phyloP scores from a whole-genome alignment of 2,797 vertebrate genomes.

The Ctenopoma multispine region DNA sequence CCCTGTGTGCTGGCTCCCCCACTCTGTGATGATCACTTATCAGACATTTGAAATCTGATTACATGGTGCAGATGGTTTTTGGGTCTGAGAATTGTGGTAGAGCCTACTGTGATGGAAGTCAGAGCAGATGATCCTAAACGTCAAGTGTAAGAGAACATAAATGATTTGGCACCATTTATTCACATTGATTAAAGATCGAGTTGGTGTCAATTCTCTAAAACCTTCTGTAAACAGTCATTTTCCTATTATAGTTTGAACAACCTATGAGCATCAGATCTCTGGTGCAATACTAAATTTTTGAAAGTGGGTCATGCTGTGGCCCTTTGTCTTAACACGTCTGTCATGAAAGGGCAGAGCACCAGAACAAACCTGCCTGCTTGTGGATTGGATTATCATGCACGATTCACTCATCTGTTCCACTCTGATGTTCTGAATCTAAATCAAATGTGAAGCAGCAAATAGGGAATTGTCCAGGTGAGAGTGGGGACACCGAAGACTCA shows the following conservation, averaged over 20 bases:
- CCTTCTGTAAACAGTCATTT: too few relatives aligned
- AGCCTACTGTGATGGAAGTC: neutral
- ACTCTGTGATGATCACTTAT: slow-evolving; percentile 70
- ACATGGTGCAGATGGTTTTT: slow-evolving; percentile 56
- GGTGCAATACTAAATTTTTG: neutral
- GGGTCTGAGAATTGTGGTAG: slow-evolving; percentile 67
- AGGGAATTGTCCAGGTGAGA: slow-evolving; percentile 74
- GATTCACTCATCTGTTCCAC: too few relatives aligned
- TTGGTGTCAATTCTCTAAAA: too few relatives aligned
- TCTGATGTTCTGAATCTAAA: too few relatives aligned
- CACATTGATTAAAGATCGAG: too few relatives aligned
- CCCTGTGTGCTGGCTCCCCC: neutral
- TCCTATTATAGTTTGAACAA: neutral
- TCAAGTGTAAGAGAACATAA: too few relatives aligned
- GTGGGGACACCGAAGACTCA: slow-evolving; percentile 46
- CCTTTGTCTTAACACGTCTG: neutral
- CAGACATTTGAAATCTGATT: slow-evolving; percentile 81
- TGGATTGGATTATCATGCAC: too few relatives aligned
- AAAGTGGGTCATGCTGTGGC: too few relatives aligned
- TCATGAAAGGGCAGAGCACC: too few relatives aligned
- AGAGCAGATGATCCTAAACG: neutral
- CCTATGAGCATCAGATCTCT: neutral
- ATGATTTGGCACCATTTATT: too few relatives aligned
- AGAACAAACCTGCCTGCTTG: neutral
- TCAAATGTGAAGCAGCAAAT: slow-evolving; percentile 67